Evolutionary conservation across 23 tunicate genomes (phyloP).

Genomic region (Clavelina lepadiformis): DNA sequence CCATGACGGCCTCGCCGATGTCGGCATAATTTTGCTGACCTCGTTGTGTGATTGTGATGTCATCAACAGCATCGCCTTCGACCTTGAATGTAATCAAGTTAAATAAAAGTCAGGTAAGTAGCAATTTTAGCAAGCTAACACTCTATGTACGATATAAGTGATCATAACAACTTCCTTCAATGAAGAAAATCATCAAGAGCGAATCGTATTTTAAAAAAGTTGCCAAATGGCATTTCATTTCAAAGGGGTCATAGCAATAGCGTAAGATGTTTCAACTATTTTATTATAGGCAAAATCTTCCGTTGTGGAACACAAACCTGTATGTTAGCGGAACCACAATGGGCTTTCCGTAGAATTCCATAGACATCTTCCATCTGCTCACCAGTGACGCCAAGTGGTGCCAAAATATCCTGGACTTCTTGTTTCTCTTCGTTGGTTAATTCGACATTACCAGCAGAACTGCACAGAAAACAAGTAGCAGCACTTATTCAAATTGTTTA

Average conservation of each 20-base stretch:
- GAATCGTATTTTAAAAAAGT: too few species aligned
- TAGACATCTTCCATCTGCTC: conserved; percentile 66
- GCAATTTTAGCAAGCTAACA: too few species aligned
- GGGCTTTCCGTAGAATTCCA: conserved; percentile 53
- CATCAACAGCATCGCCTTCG: conserved; percentile 50
- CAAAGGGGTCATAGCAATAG: too few species aligned
- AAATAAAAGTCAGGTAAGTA: too few species aligned
- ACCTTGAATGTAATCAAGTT: conserved; percentile 1
- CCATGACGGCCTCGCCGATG: conserved; percentile 42
- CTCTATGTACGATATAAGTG: too few species aligned
- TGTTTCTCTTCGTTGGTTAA: conserved; percentile 39
- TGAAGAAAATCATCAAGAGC: too few species aligned
- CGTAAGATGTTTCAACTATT: too few species aligned
- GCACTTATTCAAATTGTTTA: too few species aligned
- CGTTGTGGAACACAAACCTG: too few species aligned
- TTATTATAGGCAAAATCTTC: too few species aligned
- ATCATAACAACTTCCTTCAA: too few species aligned
- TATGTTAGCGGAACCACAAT: conserved; percentile 37
- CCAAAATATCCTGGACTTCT: conserved; percentile 32
- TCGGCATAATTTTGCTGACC: conserved; percentile 23
- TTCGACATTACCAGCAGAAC: conserved; percentile 58
- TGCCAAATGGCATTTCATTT: too few species aligned
- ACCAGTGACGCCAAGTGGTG: conserved; percentile 34
- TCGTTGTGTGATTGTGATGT: conserved; percentile 31
- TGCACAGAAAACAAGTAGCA: conserved; percentile 7